Evolutionary conservation across 1,140 invertebrate genomes (phyloP), one percentile per base, ranked within the genome.

Genomic region (Tribolium madens): DNA sequence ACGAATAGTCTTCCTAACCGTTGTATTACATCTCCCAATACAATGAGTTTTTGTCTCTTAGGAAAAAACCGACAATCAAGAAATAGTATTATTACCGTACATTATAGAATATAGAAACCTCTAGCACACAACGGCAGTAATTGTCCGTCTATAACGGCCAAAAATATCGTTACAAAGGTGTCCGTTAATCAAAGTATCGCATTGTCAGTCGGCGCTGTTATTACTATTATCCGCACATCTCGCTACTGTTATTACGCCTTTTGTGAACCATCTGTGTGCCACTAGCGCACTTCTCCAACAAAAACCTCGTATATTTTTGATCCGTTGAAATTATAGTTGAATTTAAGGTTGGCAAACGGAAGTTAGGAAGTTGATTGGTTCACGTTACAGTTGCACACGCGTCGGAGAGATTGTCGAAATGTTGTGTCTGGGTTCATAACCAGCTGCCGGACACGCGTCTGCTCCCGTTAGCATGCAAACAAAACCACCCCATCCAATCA

Each of bases 361-460:
- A 64, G 57, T 64, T 64, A 33, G 26, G 57, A 64, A 64, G 57
- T 64, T 64, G 57, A 64, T 33, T 33, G 57, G 57, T 33, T 64
- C 21, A 26, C 1, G 57, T 64, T 57, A 64, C 57, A 33, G 57
- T 33, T 21, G 57, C 57, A 64, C 57, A 64, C 57, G 57, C 57
- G 57, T 64, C 53, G 53, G 10, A 31, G 53, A 60, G 53, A 18
- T 52, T 52, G n/a, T 52, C 15, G 52, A 64, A 64, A 33, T 64
- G 57, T 64, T 64, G 57, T 64, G 57, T 64, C 57, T 64, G 70
- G 70, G 68, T 17, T 46, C 17, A 48, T 72, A 47, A 53, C 47
- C 70, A 72, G 70, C 70, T 72, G 70, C 70, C 70, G 70, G 70
- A 72, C 70, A 72, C 70, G 46, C 70, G 70, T 72, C 70, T 72